Percentiles rank a stretch among this genome's conserved stretches.
These are phyloP conservation scores for Gnathonemus longibarbis DNA, from an alignment of 2,113 vertebrate genomes.

Conservation along the genomic window DNA sequence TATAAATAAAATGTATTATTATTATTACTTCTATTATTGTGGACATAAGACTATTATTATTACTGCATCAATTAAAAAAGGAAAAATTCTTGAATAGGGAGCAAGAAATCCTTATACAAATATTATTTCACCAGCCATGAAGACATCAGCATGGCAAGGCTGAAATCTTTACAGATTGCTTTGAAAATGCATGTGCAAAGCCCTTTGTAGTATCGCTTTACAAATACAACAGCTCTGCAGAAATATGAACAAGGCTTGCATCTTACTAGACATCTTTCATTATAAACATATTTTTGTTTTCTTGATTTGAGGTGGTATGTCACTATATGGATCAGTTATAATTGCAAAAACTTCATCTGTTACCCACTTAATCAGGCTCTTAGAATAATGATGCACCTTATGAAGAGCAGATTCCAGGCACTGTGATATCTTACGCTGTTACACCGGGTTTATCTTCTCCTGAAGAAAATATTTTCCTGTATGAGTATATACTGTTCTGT, in stretches of 20 bases:
- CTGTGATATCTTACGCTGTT: neutral
- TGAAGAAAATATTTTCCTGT: neutral
- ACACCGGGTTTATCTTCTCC: neutral
- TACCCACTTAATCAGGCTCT: neutral
- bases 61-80: neutral
- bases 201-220: neutral
- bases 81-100: neutral
- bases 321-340: neutral
- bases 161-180: neutral
- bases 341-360: neutral
- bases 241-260: neutral
- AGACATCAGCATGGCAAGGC: neutral
- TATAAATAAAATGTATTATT: no score
- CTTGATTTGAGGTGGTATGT: neutral
- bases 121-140: neutral
- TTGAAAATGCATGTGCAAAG: neutral
- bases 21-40: neutral
- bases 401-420: neutral
- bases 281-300: neutral
- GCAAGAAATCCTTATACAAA: neutral
- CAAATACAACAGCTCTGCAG: neutral
- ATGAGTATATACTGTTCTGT: neutral
- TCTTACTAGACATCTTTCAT: neutral
- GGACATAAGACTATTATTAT: neutral
- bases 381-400: neutral